Evolutionary conservation across 2,888 invertebrate species (phyloP), one percentile per base, ranked within the genome.

Genomic region (Kuschelorhynchus macadamiae): DNA sequence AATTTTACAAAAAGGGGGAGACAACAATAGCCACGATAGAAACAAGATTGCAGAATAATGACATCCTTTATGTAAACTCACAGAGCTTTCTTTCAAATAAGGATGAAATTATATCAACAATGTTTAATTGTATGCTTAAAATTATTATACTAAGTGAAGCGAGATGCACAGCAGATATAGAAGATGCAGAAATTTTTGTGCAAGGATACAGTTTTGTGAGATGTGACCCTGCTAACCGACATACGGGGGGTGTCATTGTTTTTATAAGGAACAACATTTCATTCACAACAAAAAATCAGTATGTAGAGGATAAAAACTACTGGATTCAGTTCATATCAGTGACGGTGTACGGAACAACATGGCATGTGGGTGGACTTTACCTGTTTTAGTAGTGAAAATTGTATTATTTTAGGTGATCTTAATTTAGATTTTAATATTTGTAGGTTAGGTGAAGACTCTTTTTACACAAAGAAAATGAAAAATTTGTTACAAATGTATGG

Each of bases 131-230:
- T 36, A 36, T 36, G 36, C 12, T 11, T 11, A 36, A 36, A 36
- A 36, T 36, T n/a, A 36, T 36, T 8, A 36, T 36, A 36, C 36
- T 36, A 11, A 36, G 36, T 36, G 36, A 36, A 36, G 36, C 36
- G 11, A 36, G 36, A 36, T 36, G 36, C 36, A 36, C 36, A 4
- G 2, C 36, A n/a, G 36, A 36, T 8, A 36, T 36, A 36, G 36
- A 36, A 36, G 36, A 36, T 36, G 36, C 36, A 36, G 36, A 36
- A 36, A 36, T 36, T 11, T 36, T 36, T 36, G 36, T 36, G 2
- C 36, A 36, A 36, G 12, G 36, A 36, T 36, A 36, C 36, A 36
- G n/a, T 36, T 36, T 36, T 12, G 11, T 36, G 11, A 36, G 36
- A 36, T 36, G 4, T 36, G 11, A 36, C 36, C 11, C 36, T 7